Evolutionary conservation across 2,888 invertebrate species (phyloP).

Genomic region (Poecilobothrus nobilitatus): DNA sequence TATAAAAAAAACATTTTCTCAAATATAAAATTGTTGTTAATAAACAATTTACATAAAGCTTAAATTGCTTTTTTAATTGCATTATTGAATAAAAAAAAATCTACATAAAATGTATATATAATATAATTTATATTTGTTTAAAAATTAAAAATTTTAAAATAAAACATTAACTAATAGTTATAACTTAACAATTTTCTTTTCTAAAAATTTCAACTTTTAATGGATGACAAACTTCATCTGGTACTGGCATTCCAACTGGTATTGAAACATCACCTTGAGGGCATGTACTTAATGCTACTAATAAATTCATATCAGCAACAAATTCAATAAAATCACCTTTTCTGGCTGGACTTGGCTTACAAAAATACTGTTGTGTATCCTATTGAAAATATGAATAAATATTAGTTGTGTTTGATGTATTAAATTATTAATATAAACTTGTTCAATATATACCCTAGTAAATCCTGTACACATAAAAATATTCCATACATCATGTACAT

Average conservation of each 20-base stretch:
- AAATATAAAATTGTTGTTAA: too few species aligned
- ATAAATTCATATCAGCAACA: slow-evolving; percentile 47
- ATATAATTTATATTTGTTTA: too few species aligned
- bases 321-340: slow-evolving; percentile 47
- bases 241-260: slow-evolving; percentile 40
- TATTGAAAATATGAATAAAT: slow-evolving; percentile 19
- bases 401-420: too few species aligned
- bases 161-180: too few species aligned
- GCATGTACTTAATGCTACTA: slow-evolving; percentile 44
- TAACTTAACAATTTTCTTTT: slow-evolving; percentile 12
- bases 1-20: too few species aligned
- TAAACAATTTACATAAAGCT: too few species aligned
- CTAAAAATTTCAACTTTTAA: slow-evolving; percentile 43
- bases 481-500: slow-evolving; percentile 49
- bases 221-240: slow-evolving; percentile 42
- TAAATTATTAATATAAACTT: too few species aligned
- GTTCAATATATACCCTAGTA: slow-evolving; percentile 31
- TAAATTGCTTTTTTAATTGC: too few species aligned
- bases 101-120: too few species aligned
- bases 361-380: slow-evolving; percentile 47
- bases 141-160: too few species aligned
- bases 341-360: slow-evolving; percentile 45
- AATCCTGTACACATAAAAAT: slow-evolving; percentile 48
- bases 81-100: too few species aligned
- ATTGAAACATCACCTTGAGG: slow-evolving; percentile 46